phyloP scores from a whole-genome alignment of 2,113 vertebrate species.

The Microtus richardsoni region DNA sequence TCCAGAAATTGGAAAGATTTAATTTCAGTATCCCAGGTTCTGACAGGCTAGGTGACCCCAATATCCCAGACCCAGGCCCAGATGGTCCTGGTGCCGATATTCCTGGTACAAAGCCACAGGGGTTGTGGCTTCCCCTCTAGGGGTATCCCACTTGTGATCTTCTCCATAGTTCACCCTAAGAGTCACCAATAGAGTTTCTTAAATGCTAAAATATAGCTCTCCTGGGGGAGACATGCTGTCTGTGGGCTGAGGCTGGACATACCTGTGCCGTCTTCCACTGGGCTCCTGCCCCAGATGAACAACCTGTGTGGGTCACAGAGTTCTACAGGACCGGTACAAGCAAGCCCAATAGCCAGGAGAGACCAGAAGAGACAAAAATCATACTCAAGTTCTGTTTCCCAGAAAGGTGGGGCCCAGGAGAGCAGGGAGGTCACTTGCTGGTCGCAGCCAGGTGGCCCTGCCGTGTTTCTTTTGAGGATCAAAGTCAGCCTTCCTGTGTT shows the following conservation, averaged over 20 bases:
- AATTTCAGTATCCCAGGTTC: not conserved
- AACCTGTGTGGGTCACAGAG: rapidly evolving
- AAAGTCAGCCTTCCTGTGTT: not conserved
- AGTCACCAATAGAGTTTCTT: not conserved
- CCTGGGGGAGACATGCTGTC: not conserved
- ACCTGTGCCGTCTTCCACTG: not conserved
- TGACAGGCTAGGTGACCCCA: too few species aligned
- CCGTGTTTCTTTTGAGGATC: not conserved
- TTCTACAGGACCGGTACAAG: rapidly evolving
- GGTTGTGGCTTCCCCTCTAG: not conserved
- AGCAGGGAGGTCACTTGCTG: not conserved
- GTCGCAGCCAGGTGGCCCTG: not conserved
- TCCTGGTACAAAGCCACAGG: not conserved
- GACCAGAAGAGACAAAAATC: not conserved
- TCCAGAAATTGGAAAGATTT: not conserved
- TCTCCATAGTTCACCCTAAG: not conserved
- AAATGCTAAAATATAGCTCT: not conserved
- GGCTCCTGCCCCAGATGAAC: too few species aligned
- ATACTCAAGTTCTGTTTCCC: not conserved
- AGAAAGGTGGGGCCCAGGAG: too few species aligned
- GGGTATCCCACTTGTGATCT: not conserved
- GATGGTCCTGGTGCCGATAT: rapidly evolving
- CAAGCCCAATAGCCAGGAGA: not conserved
- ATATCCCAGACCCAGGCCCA: not conserved
- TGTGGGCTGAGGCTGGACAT: not conserved